Evolutionary conservation across 2,113 vertebrate genomes (phyloP), one percentile per base, ranked within the genome.

Genomic region (Narcine bancroftii): DNA sequence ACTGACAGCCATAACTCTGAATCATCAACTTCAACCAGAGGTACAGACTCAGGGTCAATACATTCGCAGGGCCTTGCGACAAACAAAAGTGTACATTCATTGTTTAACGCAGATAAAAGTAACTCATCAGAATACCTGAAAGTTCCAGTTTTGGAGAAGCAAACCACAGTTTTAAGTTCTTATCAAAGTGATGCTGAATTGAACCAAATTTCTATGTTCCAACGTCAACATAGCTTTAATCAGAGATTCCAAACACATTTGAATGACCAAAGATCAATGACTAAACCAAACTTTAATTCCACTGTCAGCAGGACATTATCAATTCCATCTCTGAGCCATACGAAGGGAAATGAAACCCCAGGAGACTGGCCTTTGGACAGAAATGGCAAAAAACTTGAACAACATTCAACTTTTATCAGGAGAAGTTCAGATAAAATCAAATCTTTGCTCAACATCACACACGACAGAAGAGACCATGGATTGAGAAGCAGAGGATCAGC

Each of bases 361-460:
- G 97, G 96, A 94, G 93, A 96, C 2, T 93, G 93, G 11, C 36
- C 92, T 0, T 83, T 95, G 0, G 97, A 95, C 92, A 96, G 96
- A 91, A 96, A 96, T 92, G 95, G 33, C 45, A 39, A 66, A 69
- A 3, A 0, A 10, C 89, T 17, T 13, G 95, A 93, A 24, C 94
- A 92, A 69, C 97, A 97, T 0, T 97, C 96, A 1, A 96, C 93
- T 92, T 97, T 98, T 94, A 93, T 97, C 53, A 97, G 98, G 94
- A 98, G 95, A 50, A 97, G 96, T 87, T 95, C 97, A 63, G 97
- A 96, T 92, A 98, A 98, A 94, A 94, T 99, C 24, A 96, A 97
- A 63, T 98, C 98, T 0, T 94, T 99, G 56, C 95, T 98, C 89
- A 98, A 97, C 93, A 96, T 98, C 89, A 95, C 95, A 36, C 95